These are phyloP conservation scores for Cryptosula pallasiana DNA, from an alignment of 2,888 invertebrate species.

Conservation along the genomic window DNA sequence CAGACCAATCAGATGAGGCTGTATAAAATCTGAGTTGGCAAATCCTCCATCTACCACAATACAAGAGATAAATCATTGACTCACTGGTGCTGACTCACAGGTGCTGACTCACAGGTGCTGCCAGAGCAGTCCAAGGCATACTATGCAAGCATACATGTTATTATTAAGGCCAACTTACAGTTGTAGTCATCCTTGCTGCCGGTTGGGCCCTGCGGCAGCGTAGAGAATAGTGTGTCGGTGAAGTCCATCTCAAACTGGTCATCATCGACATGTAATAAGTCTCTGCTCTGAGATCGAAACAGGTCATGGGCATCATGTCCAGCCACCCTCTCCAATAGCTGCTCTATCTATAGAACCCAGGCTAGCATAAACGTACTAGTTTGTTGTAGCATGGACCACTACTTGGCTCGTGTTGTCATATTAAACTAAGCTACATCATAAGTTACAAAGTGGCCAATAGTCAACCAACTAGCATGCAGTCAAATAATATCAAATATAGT, in stretches of 20 bases:
- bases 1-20: conserved; percentile 91
- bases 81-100: too few relatives aligned
- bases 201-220: conserved; percentile 26
- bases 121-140: too few relatives aligned
- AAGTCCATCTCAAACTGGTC: conserved; percentile 38
- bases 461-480: too few relatives aligned
- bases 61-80: too few relatives aligned
- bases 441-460: too few relatives aligned
- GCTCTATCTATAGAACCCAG: neutral
- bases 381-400: too few relatives aligned
- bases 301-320: neutral
- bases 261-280: neutral
- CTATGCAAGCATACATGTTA: neutral
- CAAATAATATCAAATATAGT: too few relatives aligned
- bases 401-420: too few relatives aligned
- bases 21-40: conserved; percentile 80
- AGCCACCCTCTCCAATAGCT: conserved; percentile 21
- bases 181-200: neutral
- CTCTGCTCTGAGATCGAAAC: neutral
- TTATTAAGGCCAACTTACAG: neutral
- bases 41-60: neutral
- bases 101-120: too few relatives aligned
- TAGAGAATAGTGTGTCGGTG: conserved; percentile 54
- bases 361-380: too few relatives aligned
- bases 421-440: too few relatives aligned